Evolutionary conservation across 2,888 invertebrate species (phyloP), one percentile per base, ranked within the genome.

Genomic region (Phasia obesa): DNA sequence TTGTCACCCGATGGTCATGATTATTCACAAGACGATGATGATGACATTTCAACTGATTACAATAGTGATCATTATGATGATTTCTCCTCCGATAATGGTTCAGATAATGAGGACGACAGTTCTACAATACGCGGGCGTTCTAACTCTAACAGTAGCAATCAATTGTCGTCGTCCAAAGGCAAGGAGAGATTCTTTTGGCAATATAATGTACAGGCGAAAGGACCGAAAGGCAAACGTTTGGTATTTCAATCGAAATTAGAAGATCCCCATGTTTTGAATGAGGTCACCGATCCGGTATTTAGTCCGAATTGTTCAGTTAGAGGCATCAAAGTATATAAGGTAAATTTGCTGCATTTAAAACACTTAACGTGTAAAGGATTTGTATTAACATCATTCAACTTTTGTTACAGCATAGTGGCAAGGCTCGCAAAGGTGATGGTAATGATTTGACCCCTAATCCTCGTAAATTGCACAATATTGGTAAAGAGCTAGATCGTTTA

Each of bases 151-250:
- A 88, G 88, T 11, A 87, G 90, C 23, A 87, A 86, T 80, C 91
- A 90, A 25, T 57, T 90, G 51, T 87, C 90, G 4, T 84, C 88
- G 42, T 88, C 89, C 82, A 90, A 90, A 84, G 97, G 96, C 90
- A 96, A 95, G 86, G 97, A 97, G 88, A 93, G 95, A 82, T 98
- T 94, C 92, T 99, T 99, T 91, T 99, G 99, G 99, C 99, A 99
- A 91, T 99, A 99, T 91, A 99, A 99, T 92, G 97, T 98, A 0
- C 99, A 99, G 92, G 97, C 98, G 1, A 98, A 99, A 92, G 98
- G 99, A 1, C 98, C 99, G 5, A 98, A 99, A 92, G 98, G 98
- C 51, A 97, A 98, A 91, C 93, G 97, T 84, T 92, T 97, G 83
- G 95, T 97, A 60, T 93, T 97, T 87, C 95, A 96, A 91, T 95